A percentile compares a stretch with the other conserved stretches of the same genome.
Conservation (phyloP, 2,797 vertebrate species). For the Phalanger gymnotis region DNA sequence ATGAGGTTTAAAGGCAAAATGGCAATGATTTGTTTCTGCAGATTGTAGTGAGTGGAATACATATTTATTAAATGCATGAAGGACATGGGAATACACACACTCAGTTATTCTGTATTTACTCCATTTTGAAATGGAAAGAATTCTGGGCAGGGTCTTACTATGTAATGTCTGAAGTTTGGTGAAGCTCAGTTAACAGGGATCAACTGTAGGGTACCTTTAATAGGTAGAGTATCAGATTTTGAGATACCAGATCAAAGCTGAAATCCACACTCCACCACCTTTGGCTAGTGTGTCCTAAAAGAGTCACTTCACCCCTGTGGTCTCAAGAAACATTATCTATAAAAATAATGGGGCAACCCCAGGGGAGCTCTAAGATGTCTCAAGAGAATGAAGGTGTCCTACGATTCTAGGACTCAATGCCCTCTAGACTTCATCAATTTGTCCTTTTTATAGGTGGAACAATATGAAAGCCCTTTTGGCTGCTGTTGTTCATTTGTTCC, state of each 20-base stretch:
- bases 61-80: slow-evolving; percentile 61
- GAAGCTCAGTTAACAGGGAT: background rate
- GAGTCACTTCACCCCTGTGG: background rate
- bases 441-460: background rate
- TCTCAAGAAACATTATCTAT: background rate
- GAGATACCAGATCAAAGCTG: background rate
- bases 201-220: background rate
- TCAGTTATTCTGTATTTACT: slow-evolving; percentile 16
- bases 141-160: background rate
- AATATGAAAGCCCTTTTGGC: background rate
- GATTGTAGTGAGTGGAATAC: background rate
- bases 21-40: slow-evolving; percentile 57
- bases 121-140: slow-evolving; percentile 10
- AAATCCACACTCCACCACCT: background rate
- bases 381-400: background rate
- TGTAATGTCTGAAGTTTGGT: background rate
- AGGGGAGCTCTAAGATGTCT: background rate
- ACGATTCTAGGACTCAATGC: background rate
- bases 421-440: background rate
- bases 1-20: slow-evolving; percentile 58
- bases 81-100: slow-evolving; percentile 23
- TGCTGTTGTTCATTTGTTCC: background rate
- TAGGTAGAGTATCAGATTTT: background rate
- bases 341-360: background rate
- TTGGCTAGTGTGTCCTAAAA: background rate